These are phyloP conservation scores for Lissonota sp. DNA, from an alignment of 2,888 invertebrate species.

Conservation along the genomic window DNA sequence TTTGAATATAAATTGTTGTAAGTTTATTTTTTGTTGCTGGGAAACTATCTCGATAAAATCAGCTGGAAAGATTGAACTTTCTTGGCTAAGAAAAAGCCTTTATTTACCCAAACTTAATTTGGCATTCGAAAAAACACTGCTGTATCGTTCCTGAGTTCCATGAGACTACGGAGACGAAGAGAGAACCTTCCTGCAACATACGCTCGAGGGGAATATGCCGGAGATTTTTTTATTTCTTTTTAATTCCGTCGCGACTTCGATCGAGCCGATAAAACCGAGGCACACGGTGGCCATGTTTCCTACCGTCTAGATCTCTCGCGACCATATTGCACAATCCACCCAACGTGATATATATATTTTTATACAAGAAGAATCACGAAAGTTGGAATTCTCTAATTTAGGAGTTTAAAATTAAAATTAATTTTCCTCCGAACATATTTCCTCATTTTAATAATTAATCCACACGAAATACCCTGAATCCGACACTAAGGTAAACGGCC, in stretches of 20 bases:
- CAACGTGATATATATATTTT: background rate
- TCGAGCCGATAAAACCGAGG: constrained; percentile 75
- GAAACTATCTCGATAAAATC: constrained; percentile 70
- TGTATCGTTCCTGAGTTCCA: constrained; percentile 63
- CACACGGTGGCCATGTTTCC: constrained; percentile 77
- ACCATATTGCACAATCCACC: constrained; percentile 49
- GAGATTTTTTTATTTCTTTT: constrained; percentile 40
- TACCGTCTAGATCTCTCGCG: constrained; percentile 72
- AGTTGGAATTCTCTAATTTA: background rate
- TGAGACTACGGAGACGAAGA: constrained; percentile 58
- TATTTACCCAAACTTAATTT: constrained; percentile 79
- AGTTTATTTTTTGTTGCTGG: background rate
- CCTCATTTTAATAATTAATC: background rate
- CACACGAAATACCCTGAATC: too few species aligned
- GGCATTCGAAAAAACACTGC: constrained; percentile 72
- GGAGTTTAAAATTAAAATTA: constrained; percentile 14
- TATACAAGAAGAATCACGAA: too few species aligned
- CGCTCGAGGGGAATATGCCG: background rate
- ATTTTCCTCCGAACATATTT: too few species aligned
- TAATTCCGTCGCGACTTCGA: constrained; percentile 65
- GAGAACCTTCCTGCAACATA: constrained; percentile 63
- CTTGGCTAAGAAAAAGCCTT: constrained; percentile 41
- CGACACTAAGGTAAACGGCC: too few species aligned
- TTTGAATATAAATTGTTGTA: too few species aligned
- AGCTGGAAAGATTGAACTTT: constrained; percentile 66